Conservation (phyloP, 2,113 vertebrate genomes). For the Sprattus sprattus region DNA sequence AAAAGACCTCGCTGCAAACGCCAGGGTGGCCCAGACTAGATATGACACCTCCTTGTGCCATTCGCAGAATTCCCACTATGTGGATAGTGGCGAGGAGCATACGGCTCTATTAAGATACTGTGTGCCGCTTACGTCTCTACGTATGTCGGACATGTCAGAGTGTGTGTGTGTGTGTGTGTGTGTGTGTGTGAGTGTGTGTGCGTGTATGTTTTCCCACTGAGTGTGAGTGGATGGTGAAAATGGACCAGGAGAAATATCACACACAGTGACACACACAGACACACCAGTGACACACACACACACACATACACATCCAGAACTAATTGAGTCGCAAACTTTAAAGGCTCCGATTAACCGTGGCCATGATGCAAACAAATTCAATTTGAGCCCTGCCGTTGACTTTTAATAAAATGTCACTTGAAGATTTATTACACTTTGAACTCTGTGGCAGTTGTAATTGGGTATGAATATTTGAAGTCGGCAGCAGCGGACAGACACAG, state of each 20-base stretch:
- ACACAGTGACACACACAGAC: background rate
- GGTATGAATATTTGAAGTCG: slow-evolving; percentile 68
- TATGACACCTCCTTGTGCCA: background rate
- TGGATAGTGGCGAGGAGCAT: background rate
- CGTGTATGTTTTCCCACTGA: background rate
- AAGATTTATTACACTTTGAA: slow-evolving; percentile 67
- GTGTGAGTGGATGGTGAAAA: background rate
- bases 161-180: background rate
- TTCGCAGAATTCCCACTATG: background rate
- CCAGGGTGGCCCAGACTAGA: background rate
- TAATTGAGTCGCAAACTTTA: slow-evolving; percentile 21
- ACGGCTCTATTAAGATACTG: background rate
- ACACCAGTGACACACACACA: slow-evolving; percentile 5
- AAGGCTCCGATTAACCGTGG: slow-evolving; percentile 40
- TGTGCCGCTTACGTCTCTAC: background rate
- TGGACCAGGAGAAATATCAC: slow-evolving; percentile 37
- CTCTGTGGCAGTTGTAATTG: slow-evolving; percentile 64
- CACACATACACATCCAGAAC: background rate
- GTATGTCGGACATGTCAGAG: background rate
- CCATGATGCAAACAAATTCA: slow-evolving; percentile 65
- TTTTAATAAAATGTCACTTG: slow-evolving; percentile 62
- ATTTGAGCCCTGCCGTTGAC: slow-evolving; percentile 66
- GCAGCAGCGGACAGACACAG: slow-evolving; percentile 57
- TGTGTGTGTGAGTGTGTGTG: background rate
- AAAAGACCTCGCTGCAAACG: background rate